Conservation (phyloP, 2,888 invertebrate genomes). For the Hirtodrosophila trivittata region DNA sequence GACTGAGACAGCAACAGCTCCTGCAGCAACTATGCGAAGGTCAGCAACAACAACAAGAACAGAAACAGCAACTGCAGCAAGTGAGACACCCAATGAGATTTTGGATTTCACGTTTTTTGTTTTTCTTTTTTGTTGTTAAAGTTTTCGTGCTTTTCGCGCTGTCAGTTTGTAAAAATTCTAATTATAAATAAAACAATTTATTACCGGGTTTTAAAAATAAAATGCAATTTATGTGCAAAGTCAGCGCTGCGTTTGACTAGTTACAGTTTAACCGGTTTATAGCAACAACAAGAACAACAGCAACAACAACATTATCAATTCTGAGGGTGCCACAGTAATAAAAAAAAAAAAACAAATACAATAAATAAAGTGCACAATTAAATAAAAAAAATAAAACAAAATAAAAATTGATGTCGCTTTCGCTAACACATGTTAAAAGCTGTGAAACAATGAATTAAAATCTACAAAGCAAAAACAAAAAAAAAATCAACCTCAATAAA, state of each 20-base stretch:
- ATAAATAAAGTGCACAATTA: conserved; percentile 12
- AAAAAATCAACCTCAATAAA: conserved; percentile 8
- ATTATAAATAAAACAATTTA: conserved; percentile 79
- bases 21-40: conserved; percentile 74
- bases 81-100: conserved; percentile 27
- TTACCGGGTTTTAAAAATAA: conserved; percentile 78
- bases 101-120: conserved; percentile 22
- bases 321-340: conserved; percentile 38
- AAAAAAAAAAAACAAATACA: conserved; percentile 23
- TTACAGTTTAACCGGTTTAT: conserved; percentile 61
- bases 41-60: conserved; percentile 47
- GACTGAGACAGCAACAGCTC: conserved; percentile 44
- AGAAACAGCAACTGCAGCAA: conserved; percentile 17
- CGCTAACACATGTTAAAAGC: conserved; percentile 48
- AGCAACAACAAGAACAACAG: conserved; percentile 21
- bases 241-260: conserved; percentile 42
- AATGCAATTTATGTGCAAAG: conserved; percentile 68
- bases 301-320: conserved; percentile 22
- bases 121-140: conserved; percentile 9
- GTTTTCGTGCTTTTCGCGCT: conserved; percentile 38
- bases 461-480: conserved; percentile 2
- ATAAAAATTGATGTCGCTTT: conserved; percentile 20
- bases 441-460: conserved; percentile 54
- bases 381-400: conserved; percentile 1
- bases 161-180: conserved; percentile 71